phyloP scores from a whole-genome alignment of 2,797 vertebrate genomes.

The Vipera ursinii region DNA sequence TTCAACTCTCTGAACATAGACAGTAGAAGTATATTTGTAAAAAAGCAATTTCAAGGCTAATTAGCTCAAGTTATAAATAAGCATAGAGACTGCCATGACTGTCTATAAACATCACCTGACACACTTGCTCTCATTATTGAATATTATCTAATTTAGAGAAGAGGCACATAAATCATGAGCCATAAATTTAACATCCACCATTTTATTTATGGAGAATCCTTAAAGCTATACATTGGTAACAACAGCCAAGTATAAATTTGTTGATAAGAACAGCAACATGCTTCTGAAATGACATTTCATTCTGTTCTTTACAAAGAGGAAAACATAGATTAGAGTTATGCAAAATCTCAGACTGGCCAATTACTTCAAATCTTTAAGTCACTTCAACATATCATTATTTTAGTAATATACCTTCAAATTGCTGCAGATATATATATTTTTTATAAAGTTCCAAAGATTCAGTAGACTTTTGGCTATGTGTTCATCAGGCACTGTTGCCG shows the following conservation, averaged over 20 bases:
- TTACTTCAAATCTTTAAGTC: not conserved
- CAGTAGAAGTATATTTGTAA: conserved; percentile 12
- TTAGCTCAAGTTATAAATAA: conserved; percentile 27
- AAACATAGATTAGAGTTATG: not conserved
- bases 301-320: not conserved
- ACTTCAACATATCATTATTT: not conserved
- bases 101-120: conserved; percentile 2
- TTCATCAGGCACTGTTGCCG: not conserved
- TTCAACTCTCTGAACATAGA: not conserved
- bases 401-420: not conserved
- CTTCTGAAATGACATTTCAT: not conserved
- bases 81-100: not conserved
- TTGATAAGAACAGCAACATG: not conserved
- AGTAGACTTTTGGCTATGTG: not conserved
- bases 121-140: not conserved
- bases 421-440: not conserved
- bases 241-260: not conserved
- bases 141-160: not conserved
- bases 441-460: not conserved
- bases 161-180: not conserved
- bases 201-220: not conserved
- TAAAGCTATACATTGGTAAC: not conserved
- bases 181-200: conserved; percentile 14
- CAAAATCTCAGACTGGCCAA: not conserved
- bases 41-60: conserved; percentile 10